Percentiles rank a stretch among this genome's conserved stretches.
phyloP scores from a whole-genome alignment of 2,113 vertebrate genomes.

The Engraulis encrasicolus region DNA sequence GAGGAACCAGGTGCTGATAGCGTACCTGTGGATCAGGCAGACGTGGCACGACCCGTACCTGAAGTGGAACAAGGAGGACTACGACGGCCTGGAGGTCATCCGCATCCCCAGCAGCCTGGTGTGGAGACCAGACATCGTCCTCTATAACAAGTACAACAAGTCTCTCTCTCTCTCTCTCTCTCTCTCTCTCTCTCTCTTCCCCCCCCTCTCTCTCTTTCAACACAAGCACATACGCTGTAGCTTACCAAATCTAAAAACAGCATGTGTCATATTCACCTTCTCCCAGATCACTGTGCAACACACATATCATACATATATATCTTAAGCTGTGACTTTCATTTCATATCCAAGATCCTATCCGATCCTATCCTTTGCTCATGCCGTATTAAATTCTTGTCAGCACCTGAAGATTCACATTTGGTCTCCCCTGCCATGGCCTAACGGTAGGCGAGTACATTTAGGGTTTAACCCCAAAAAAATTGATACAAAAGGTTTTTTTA shows the following conservation, averaged over 20 bases:
- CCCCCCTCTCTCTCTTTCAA: background rate
- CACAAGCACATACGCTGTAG: background rate
- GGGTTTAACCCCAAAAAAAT: no score
- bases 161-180: slow-evolving; percentile 48
- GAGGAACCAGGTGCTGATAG: slow-evolving; percentile 94
- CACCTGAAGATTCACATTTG: background rate
- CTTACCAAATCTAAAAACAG: background rate
- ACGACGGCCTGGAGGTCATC: slow-evolving; percentile 93
- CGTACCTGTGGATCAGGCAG: slow-evolving; percentile 95
- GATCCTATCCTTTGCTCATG: background rate
- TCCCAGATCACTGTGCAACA: background rate
- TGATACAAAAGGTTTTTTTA: no score
- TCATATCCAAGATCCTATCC: background rate
- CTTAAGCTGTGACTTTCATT: background rate
- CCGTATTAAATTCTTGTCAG: background rate
- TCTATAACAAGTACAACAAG: slow-evolving; percentile 95
- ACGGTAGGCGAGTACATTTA: no score
- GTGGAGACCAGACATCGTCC: slow-evolving; percentile 95
- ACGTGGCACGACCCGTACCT: slow-evolving; percentile 94
- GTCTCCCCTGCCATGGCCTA: no score
- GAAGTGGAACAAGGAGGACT: slow-evolving; percentile 91
- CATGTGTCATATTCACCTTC: background rate
- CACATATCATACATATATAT: no score
- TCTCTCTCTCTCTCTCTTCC: background rate
- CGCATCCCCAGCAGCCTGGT: slow-evolving; percentile 94